Conservation (phyloP, 2,888 invertebrate species). For the Syrphus vitripennis region DNA sequence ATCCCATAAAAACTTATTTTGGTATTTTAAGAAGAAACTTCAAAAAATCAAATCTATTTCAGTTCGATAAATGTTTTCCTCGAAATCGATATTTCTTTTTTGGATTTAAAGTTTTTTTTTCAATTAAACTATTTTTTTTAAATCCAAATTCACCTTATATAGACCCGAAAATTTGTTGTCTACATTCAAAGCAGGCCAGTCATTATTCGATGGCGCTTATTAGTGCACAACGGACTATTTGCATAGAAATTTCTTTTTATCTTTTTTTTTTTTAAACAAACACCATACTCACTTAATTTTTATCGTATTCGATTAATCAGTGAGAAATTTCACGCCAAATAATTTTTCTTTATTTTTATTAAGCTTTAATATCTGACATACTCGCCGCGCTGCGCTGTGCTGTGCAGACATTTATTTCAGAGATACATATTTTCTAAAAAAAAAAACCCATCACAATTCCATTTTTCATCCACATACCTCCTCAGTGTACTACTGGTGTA, state of each 20-base stretch:
- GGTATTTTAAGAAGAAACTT: too few relatives aligned
- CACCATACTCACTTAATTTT: neutral
- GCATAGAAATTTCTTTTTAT: slow-evolving; percentile 31
- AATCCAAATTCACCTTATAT: too few relatives aligned
- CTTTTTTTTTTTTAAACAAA: neutral
- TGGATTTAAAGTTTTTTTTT: too few relatives aligned
- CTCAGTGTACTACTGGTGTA: neutral
- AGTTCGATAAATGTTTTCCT: too few relatives aligned
- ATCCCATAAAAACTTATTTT: too few relatives aligned
- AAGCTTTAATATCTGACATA: neutral
- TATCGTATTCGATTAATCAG: slow-evolving; percentile 24
- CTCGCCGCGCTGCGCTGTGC: neutral
- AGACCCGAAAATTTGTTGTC: neutral
- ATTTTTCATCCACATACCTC: neutral
- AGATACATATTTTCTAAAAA: neutral
- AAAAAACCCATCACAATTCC: neutral
- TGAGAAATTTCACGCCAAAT: slow-evolving; percentile 60
- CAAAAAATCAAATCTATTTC: too few relatives aligned
- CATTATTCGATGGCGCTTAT: slow-evolving; percentile 16
- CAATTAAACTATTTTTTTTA: too few relatives aligned
- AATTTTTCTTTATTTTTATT: neutral
- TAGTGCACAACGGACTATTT: slow-evolving; percentile 39
- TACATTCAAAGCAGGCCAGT: neutral
- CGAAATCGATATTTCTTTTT: too few relatives aligned
- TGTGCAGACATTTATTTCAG: neutral